Evolutionary conservation across 2,888 invertebrate species (phyloP).

Genomic region (Eubasilissa splendida): DNA sequence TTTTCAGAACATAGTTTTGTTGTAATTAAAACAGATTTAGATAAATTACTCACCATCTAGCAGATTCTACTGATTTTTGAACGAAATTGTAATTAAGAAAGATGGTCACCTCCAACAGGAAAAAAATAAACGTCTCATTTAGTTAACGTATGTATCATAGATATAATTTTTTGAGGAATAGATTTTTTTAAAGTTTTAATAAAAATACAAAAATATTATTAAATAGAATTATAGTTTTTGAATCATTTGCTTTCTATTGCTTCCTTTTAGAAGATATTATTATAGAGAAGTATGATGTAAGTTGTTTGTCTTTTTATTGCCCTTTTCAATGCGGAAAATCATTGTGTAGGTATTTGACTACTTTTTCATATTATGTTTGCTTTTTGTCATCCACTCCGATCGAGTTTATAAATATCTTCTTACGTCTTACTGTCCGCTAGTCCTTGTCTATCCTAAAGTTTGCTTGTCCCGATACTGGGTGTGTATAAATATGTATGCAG

Average conservation of each 20-base stretch:
- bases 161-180: too few relatives aligned
- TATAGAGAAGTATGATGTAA: conserved; percentile 46
- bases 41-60: too few relatives aligned
- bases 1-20: too few relatives aligned
- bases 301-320: conserved; percentile 43
- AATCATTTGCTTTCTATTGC: conserved; percentile 7
- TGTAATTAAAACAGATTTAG: too few relatives aligned
- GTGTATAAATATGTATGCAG: conserved; percentile 2
- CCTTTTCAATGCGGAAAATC: conserved; percentile 46
- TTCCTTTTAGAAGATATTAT: conserved; percentile 9
- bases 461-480: conserved; percentile 20
- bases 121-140: too few relatives aligned
- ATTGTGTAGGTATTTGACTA: conserved; percentile 8
- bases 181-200: too few relatives aligned
- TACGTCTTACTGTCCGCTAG: conserved; percentile 45
- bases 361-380: conserved; percentile 54
- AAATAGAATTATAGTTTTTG: too few relatives aligned
- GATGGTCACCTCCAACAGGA: too few relatives aligned
- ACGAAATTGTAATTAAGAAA: too few relatives aligned
- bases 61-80: too few relatives aligned
- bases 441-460: conserved; percentile 35
- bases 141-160: too few relatives aligned
- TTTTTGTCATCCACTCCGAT: conserved; percentile 53
- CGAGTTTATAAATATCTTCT: conserved; percentile 48
- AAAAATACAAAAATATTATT: too few relatives aligned